Evolutionary conservation across 2,888 invertebrate species (phyloP).

Genomic region (Drosophila nr. perissopoda): DNA sequence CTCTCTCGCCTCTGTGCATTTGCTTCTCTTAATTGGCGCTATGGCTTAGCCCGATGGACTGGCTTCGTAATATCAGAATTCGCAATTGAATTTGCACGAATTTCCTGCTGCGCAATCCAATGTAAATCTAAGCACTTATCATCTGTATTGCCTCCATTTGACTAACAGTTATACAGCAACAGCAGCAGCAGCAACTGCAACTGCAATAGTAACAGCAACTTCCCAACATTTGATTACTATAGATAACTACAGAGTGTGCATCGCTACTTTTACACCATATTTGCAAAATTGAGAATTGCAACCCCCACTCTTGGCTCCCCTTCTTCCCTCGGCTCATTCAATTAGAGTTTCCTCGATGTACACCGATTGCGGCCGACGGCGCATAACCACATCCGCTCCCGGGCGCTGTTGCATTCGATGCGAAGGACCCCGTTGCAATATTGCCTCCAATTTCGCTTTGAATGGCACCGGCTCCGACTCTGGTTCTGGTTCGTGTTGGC

Average conservation of each 20-base stretch:
- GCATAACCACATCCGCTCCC: conserved; percentile 56
- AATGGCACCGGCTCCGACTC: conserved; percentile 70
- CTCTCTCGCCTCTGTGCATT: not conserved
- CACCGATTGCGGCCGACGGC: conserved; percentile 72
- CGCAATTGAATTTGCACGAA: conserved; percentile 41
- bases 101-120: conserved; percentile 19
- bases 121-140: conserved; percentile 51
- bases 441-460: conserved; percentile 81
- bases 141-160: conserved; percentile 63
- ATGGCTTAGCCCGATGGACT: not conserved
- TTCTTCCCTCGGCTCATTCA: conserved; percentile 44
- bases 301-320: conserved; percentile 17
- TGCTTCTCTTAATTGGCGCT: conserved; percentile 33
- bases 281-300: conserved; percentile 43
- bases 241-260: conserved; percentile 32
- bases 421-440: conserved; percentile 81
- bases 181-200: conserved; percentile 18
- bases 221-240: conserved; percentile 67
- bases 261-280: conserved; percentile 42
- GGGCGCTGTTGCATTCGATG: conserved; percentile 71
- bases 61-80: conserved; percentile 35
- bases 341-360: conserved; percentile 57
- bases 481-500: conserved; percentile 21
- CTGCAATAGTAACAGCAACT: conserved; percentile 29
- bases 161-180: conserved; percentile 42